Evolutionary conservation across 2,113 vertebrate genomes (phyloP), one percentile per base, ranked within the genome.

Genomic region (Sander vitreus): DNA sequence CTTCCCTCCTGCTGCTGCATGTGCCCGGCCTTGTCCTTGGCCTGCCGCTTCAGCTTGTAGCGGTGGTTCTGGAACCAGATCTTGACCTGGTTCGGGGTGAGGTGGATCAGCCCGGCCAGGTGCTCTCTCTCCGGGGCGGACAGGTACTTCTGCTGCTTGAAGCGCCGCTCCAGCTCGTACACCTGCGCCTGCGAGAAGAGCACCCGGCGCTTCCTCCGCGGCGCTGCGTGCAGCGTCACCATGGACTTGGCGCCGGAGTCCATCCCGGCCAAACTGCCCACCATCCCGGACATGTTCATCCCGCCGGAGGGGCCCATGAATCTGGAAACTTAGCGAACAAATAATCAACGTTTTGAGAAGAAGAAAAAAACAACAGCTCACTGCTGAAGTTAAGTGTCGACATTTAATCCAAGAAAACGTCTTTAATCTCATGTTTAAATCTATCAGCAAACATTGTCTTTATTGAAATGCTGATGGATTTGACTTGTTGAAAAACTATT

Each of bases 31-130:
- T 98, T 98, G 95, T 99, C 97, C 90, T 97, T 97, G 77, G 96
- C 95, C 91, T 99, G 97, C 12, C 97, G 92, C 87, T 98, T 98
- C 95, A 99, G 97, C 92, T 99, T 99, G 95, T 99, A 99, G 73
- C 98, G 96, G 76, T 99, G 98, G 87, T 99, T 99, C 93, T 99
- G 98, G 93, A 99, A 99, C 97, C 98, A 99, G 93, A 99, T 99
- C 91, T 99, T 99, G 23, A 99, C 98, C 94, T 99, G 98, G 11
- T 97, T 99, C 18, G 98, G 97, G 2, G 96, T 97, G 55, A 99
- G 96, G 90, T 96, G 97, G 91, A 99, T 97, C 73, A 98, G 93
- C 45, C 96, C 95, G 78, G 98, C 97, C 89, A 99, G 95, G 88
- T 99, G 97, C 89, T 99, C 98, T 64, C 98, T 91, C 93, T 99